These are phyloP conservation scores for Tromatobia lineatoria DNA, from an alignment of 2,888 invertebrate genomes.

Conservation along the genomic window DNA sequence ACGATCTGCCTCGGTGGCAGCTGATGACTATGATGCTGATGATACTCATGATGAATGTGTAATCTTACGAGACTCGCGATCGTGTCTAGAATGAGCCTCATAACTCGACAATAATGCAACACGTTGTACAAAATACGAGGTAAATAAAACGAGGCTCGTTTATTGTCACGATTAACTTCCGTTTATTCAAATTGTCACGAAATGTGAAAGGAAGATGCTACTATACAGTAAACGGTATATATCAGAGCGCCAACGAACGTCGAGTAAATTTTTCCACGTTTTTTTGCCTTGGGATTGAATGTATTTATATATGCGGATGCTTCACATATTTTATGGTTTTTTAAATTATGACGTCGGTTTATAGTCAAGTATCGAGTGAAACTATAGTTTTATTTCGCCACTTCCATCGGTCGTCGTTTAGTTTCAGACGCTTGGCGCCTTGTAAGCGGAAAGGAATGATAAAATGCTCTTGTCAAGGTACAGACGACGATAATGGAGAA, in stretches of 20 bases:
- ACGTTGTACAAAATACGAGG: neutral
- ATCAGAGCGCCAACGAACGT: neutral
- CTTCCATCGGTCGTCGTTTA: neutral
- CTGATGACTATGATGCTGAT: neutral
- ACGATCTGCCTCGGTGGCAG: neutral
- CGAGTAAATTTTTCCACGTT: neutral
- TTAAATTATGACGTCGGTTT: neutral
- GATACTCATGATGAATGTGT: neutral
- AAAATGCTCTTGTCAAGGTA: slow-evolving; percentile 4
- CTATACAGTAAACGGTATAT: neutral
- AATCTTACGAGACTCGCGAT: neutral
- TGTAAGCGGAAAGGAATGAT: neutral
- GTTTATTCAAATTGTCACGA: slow-evolving; percentile 7
- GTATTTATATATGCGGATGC: neutral
- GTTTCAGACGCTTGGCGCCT: neutral
- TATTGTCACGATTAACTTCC: neutral
- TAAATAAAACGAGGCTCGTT: neutral
- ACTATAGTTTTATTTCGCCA: neutral
- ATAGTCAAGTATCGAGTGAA: neutral
- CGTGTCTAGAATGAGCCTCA: neutral
- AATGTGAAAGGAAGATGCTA: neutral
- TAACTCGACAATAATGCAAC: neutral
- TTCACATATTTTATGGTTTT: neutral
- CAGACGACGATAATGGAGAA: no score
- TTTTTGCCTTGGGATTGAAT: neutral